Evolutionary conservation across 1,140 invertebrate genomes (phyloP).

Genomic region (Pectinophora gossypiella): DNA sequence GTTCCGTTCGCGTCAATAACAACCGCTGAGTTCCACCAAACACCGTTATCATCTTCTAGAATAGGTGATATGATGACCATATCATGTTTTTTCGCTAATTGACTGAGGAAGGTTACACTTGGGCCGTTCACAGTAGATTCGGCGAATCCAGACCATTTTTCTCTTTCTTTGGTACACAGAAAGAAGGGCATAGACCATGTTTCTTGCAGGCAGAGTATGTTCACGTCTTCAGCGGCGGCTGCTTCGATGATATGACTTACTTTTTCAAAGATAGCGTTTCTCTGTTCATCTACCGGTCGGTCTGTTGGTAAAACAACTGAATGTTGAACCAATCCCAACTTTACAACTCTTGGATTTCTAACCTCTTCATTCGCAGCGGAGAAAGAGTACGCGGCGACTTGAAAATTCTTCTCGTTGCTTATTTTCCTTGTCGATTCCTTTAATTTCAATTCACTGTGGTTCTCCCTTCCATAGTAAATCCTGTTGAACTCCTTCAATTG

Average conservation of each 20-base stretch:
- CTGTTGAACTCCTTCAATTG: conserved; percentile 84
- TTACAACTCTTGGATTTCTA: conserved; percentile 82
- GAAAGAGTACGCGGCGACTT: conserved; percentile 86
- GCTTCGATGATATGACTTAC: conserved; percentile 86
- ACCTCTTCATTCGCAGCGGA: conserved; percentile 78
- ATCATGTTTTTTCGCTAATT: conserved; percentile 87
- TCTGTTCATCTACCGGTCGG: conserved; percentile 84
- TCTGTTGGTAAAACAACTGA: conserved; percentile 87
- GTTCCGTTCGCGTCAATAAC: conserved; percentile 92
- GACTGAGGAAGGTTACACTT: conserved; percentile 86
- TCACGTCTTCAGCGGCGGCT: conserved; percentile 89
- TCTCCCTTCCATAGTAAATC: conserved; percentile 83
- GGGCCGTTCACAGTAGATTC: conserved; percentile 89
- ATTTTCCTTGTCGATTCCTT: conserved; percentile 29
- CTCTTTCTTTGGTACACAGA: conserved; percentile 96
- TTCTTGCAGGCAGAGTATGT: conserved; percentile 97
- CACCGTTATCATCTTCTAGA: conserved; percentile 91
- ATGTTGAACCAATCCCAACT: conserved; percentile 93
- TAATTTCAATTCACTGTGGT: conserved; percentile 47
- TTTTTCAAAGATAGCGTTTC: conserved; percentile 86
- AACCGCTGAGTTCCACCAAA: conserved; percentile 97
- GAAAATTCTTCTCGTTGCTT: conserved; percentile 77
- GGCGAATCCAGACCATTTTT: conserved; percentile 97
- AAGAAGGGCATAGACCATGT: conserved; percentile 99
- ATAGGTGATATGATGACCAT: conserved; percentile 98